Evolutionary conservation across 2,113 vertebrate genomes (phyloP), one percentile per base, ranked within the genome.

Genomic region (Odocoileus virginianus): DNA sequence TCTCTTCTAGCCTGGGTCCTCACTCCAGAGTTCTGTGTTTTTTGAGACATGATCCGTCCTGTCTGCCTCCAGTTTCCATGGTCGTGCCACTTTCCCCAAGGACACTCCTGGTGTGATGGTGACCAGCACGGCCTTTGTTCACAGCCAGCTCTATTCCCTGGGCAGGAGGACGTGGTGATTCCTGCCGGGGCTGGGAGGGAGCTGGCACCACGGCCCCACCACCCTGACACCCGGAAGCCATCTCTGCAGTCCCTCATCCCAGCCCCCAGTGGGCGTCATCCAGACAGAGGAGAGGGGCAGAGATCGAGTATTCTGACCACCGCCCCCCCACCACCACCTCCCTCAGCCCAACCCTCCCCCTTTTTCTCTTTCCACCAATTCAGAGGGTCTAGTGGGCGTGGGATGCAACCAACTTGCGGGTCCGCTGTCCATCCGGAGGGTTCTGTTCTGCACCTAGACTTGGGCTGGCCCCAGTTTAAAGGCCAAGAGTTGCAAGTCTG

Each of bases 171-270:
- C 14, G 2, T 23, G 3, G 17, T 5, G 10, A 27, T 54, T 50
- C 25, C 11, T 89, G 25, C 36, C 0, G 6, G 25, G 16, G 4
- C 0, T n/a, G 57, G 6, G 4, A 6, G 2, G 1, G 33, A 9
- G 36, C n/a, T 28, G 43, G 2, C 79, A 21, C 6, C 43, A n/a
- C 7, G 2, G 30, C 40, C 21, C 40, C 25, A 28, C 45, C 13
- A 6, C 45, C 28, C 16, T 21, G 55, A 54, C 4, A 54, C 9
- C 14, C 4, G 0, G 9, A 40, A 19, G 55, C n/a, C 36, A 33
- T 11, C 27, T 9, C 64, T 13, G 23, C 27, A 12, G 5, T 55
- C 25, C 25, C 12, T 13, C 6, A 15, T 67, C 30, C 3, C 5
- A 1, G 45, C 27, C 45, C 55, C 5, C 50, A 21, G n/a, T 36